Evolutionary conservation across 2,113 vertebrate species (phyloP).

Genomic region (Chamaea fasciata): DNA sequence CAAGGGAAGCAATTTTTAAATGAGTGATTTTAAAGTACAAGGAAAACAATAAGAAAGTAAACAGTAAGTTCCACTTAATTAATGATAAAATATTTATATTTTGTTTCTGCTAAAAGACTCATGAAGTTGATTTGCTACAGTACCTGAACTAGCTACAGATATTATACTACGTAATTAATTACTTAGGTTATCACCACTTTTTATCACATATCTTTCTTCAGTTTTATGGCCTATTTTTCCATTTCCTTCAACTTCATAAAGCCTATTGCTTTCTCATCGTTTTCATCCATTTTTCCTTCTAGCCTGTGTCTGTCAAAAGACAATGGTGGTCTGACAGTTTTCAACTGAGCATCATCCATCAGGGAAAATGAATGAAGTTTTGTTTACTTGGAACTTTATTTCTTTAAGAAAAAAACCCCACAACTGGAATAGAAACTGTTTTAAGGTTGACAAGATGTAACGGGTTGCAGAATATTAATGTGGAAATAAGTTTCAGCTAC

Average conservation of each 20-base stretch:
- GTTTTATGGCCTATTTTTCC: neutral
- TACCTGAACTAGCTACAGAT: neutral
- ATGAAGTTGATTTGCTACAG: neutral
- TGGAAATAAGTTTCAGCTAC: neutral
- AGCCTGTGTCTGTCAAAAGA: neutral
- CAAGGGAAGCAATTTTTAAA: neutral
- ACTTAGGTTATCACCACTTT: neutral
- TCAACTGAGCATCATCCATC: neutral
- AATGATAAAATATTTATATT: neutral
- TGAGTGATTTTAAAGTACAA: neutral
- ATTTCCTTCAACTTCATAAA: neutral
- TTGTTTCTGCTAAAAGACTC: neutral
- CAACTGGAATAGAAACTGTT: neutral
- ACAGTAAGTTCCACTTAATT: neutral
- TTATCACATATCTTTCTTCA: neutral
- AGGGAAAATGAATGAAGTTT: neutral
- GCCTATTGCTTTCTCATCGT: neutral
- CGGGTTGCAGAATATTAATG: neutral
- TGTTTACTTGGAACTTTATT: neutral
- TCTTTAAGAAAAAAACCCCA: neutral
- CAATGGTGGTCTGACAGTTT: neutral
- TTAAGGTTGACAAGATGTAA: neutral
- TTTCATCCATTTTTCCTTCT: neutral
- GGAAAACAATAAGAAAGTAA: neutral
- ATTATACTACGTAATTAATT: neutral